Base-by-base conservation (phyloP, 92 coral and sea anemone genomes). In the Umimayanthus kanabou region DNA sequence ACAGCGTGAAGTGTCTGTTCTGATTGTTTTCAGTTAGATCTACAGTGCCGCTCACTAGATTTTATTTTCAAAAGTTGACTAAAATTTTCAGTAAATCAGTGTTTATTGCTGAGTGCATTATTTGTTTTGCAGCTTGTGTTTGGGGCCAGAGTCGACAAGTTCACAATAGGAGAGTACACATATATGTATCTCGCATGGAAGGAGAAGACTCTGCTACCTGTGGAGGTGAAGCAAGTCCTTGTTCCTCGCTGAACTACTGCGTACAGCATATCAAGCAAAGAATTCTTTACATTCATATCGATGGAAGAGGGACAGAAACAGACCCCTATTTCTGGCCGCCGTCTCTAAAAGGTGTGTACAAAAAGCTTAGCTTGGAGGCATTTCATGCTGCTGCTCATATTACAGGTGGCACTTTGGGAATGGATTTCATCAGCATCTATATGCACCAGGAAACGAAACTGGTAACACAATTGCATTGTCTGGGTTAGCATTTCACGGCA, bases 251-350 rank as follows among this genome's bases (percentile, higher is more conserved):
- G 57, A 3, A 26, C 13, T 26, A 66, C 11, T 23, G 50, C 57
- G 1, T 77, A 45, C 72, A 29, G 13, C 67, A 20, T 2, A 64
- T 11, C 2, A 6, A n/a, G 9, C 13, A 30, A 39, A 20, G 16
- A 5, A n/a, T 39, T 42, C 39, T 82, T 73, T 43, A 82, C 40
- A 47, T 82, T 9, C 58, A 40, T 45, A 9, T 82, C 23, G 86
- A 82, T 42, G 86, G 86, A 70, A 67, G 61, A 4, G 86, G 77
- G 14, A 82, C 86, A 69, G 33, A 39, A 4, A 11, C 57, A 39
- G 4, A 81, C 8, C n/a, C 43, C 39, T 81, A 81, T 29, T 79
- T 50, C n/a, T 79, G 83, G 83, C 83, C 83, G 7, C 70, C 70
- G 1, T 10, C 83, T 53, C 20, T 55, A 6, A 50, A 64, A 23